A percentile compares a stretch with the other conserved stretches of the same genome.
Conservation (phyloP, 2,797 vertebrate species). For the Avahi laniger region DNA sequence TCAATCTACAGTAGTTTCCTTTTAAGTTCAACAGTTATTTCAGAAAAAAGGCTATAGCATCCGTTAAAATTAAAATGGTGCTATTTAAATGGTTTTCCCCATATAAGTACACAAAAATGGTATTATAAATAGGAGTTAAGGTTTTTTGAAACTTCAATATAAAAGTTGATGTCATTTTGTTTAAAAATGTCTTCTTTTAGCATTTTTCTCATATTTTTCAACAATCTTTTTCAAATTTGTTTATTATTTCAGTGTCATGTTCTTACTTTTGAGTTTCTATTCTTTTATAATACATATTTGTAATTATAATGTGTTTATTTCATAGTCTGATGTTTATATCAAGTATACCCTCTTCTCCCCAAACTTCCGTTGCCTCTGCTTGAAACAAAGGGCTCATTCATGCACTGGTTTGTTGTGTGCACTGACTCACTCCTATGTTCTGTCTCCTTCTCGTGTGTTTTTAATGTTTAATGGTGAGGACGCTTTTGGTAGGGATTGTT, state of each 20-base stretch:
- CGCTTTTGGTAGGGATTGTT: neutral
- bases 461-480: neutral
- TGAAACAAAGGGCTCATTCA: neutral
- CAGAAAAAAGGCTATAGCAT: neutral
- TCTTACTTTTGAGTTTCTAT: neutral
- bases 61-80: neutral
- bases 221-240: neutral
- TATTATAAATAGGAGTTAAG: neutral
- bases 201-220: neutral
- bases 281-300: neutral
- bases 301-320: neutral
- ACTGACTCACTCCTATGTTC: neutral
- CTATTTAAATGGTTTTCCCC: neutral
- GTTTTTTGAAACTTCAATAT: neutral
- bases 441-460: neutral
- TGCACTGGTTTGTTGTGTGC: neutral
- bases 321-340: neutral
- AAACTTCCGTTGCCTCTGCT: neutral
- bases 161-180: neutral
- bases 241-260: neutral
- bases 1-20: neutral
- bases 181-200: neutral
- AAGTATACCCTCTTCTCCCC: neutral
- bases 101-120: neutral
- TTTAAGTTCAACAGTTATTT: constrained; percentile 11